A percentile compares a stretch with the other conserved stretches of the same genome.
Evolutionary conservation across 2,113 vertebrate species (phyloP).

Genomic region (Gambusia holbrooki): DNA sequence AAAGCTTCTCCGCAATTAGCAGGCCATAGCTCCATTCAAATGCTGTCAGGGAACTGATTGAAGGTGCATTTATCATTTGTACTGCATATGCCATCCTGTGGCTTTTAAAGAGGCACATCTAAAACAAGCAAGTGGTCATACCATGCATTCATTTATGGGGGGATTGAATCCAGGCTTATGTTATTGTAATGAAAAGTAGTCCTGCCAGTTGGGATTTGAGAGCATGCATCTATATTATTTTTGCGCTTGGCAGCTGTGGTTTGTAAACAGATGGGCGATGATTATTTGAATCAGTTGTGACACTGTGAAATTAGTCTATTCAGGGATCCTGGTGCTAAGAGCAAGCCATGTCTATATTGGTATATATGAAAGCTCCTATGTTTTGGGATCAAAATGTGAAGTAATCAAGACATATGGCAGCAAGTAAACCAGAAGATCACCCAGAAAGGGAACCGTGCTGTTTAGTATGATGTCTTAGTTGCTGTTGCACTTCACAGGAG

Average conservation of each 20-base stretch:
- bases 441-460: background rate
- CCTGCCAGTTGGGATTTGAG: conserved; percentile 45
- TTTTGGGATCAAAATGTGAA: conserved; percentile 21
- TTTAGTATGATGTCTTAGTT: background rate
- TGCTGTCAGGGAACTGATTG: conserved; percentile 52
- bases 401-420: conserved; percentile 1
- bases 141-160: conserved; percentile 53
- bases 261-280: conserved; percentile 56
- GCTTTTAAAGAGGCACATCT: conserved; percentile 65
- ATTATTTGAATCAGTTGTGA: conserved; percentile 61
- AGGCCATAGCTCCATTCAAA: conserved; percentile 55
- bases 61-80: conserved; percentile 62
- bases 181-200: conserved; percentile 63
- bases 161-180: conserved; percentile 54
- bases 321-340: conserved; percentile 45
- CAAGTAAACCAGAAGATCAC: background rate
- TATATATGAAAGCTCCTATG: conserved; percentile 33
- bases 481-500: background rate
- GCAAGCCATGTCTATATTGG: conserved; percentile 38
- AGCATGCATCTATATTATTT: conserved; percentile 59
- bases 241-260: conserved; percentile 52
- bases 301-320: conserved; percentile 54
- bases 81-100: conserved; percentile 54
- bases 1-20: conserved; percentile 70
- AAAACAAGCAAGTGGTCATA: conserved; percentile 62